A percentile compares a stretch with the other conserved stretches of the same genome.
Conservation (phyloP, 2,888 invertebrate genomes). For the Cephus pulcher region DNA sequence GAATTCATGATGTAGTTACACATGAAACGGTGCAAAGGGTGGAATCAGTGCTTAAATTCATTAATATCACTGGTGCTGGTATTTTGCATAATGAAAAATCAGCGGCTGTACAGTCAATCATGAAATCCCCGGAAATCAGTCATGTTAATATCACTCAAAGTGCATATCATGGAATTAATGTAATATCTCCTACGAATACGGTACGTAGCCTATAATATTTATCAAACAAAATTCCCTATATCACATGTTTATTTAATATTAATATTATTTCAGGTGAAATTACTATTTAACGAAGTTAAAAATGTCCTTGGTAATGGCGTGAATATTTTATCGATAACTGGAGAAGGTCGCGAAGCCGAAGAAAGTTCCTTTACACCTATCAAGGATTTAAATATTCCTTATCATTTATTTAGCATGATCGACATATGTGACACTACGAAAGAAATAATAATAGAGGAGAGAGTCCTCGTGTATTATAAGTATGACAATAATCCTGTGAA, state of each 20-base stretch:
- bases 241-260: background rate
- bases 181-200: conserved; percentile 88
- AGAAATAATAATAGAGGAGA: conserved; percentile 88
- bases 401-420: conserved; percentile 91
- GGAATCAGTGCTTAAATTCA: conserved; percentile 82
- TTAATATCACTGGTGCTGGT: conserved; percentile 92
- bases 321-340: conserved; percentile 89
- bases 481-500: conserved; percentile 97
- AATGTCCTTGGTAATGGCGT: conserved; percentile 91
- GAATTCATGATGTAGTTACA: conserved; percentile 84
- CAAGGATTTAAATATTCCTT: conserved; percentile 84
- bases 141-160: conserved; percentile 86
- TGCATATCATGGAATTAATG: conserved; percentile 92
- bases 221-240: background rate
- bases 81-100: conserved; percentile 95
- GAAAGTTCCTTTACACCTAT: conserved; percentile 91
- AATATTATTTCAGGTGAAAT: conserved; percentile 67
- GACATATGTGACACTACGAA: conserved; percentile 97
- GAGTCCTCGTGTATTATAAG: conserved; percentile 94
- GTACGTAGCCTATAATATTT: conserved; percentile 41
- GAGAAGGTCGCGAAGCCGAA: conserved; percentile 89
- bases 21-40: conserved; percentile 77
- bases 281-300: conserved; percentile 80
- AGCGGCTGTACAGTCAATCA: conserved; percentile 90
- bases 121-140: conserved; percentile 84